Percentiles rank a stretch among this genome's conserved stretches.
These are phyloP conservation scores for Branchipolynoe longqiensis DNA, from an alignment of 2,888 invertebrate species.

Conservation along the genomic window DNA sequence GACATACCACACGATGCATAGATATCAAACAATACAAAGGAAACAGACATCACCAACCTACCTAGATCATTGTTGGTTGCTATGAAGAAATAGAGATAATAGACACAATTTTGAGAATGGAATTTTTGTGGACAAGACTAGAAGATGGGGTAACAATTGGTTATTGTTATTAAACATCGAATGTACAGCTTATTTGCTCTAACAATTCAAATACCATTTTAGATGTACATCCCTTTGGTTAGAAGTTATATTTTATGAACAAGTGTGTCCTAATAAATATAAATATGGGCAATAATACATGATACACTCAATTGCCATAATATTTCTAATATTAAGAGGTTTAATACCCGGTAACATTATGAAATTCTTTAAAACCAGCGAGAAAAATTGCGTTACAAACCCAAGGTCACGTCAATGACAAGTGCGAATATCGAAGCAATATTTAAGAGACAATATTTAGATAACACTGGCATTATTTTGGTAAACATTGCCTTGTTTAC, in stretches of 20 bases:
- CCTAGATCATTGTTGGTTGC: conserved; percentile 57
- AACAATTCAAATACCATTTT: too few species aligned
- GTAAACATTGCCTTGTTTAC: conserved; percentile 13
- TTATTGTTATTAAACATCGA: too few species aligned
- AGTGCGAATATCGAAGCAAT: neutral
- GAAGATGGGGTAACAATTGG: too few species aligned
- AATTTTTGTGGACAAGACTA: neutral
- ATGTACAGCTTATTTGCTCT: too few species aligned
- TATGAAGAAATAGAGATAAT: conserved; percentile 54
- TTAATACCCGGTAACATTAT: neutral
- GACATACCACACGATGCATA: too few species aligned
- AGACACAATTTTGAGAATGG: conserved; percentile 2
- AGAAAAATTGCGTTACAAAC: neutral
- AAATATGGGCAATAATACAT: neutral
- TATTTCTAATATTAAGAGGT: neutral
- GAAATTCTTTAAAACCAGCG: neutral
- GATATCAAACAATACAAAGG: conserved; percentile 11
- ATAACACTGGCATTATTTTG: neutral
- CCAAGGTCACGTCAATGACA: conserved; percentile 52
- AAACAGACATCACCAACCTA: conserved; percentile 36
- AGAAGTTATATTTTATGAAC: too few species aligned
- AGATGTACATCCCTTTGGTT: too few species aligned
- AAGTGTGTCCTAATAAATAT: too few species aligned
- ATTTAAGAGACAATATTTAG: neutral
- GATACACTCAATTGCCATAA: neutral